These are phyloP conservation scores for Epirrhoe tristata DNA, from an alignment of 2,888 invertebrate species.

Conservation along the genomic window DNA sequence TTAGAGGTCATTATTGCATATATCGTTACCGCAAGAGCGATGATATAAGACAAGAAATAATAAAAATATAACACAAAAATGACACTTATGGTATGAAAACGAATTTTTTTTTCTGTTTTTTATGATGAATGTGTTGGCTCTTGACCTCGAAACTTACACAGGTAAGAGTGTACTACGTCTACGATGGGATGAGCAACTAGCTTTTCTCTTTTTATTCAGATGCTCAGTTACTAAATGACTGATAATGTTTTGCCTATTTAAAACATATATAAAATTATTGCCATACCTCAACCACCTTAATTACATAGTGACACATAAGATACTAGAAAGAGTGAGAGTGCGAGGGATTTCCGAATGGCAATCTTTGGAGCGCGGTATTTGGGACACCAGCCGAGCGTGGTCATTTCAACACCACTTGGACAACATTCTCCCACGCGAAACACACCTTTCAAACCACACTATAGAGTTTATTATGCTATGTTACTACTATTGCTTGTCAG, in stretches of 20 bases:
- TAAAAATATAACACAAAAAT: background rate
- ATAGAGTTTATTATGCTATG: conserved; percentile 46
- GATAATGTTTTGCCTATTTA: too few species aligned
- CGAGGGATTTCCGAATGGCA: conserved; percentile 60
- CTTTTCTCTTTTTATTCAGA: too few species aligned
- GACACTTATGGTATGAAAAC: background rate
- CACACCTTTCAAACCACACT: conserved; percentile 47
- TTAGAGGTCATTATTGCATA: conserved; percentile 34
- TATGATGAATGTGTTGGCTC: too few species aligned
- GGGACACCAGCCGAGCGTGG: conserved; percentile 67
- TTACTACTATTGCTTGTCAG: conserved; percentile 40
- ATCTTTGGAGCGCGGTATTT: conserved; percentile 68
- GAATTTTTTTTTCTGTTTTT: too few species aligned
- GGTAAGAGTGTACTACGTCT: too few species aligned
- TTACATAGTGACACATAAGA: background rate
- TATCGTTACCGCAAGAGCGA: conserved; percentile 31
- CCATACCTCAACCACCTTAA: background rate
- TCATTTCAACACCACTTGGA: conserved; percentile 61
- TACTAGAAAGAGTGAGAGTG: conserved; percentile 41
- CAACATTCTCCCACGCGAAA: conserved; percentile 48
- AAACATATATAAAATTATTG: background rate
- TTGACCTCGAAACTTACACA: too few species aligned
- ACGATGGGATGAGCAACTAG: too few species aligned
- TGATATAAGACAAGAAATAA: conserved; percentile 8
- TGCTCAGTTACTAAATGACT: too few species aligned